These are phyloP conservation scores for Halyomorpha halys DNA, from an alignment of 1,140 invertebrate genomes.

Conservation along the genomic window DNA sequence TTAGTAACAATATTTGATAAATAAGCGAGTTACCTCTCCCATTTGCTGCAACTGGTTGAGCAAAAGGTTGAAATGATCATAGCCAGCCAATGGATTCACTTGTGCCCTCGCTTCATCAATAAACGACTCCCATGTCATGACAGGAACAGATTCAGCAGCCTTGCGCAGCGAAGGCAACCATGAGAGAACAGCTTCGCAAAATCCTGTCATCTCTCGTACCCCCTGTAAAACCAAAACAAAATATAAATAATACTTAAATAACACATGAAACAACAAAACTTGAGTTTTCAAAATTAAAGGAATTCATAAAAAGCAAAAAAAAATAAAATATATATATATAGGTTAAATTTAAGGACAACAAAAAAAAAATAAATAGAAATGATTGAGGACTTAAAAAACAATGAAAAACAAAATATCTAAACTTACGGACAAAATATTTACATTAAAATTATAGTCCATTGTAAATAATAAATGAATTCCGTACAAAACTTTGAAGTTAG, in stretches of 20 bases:
- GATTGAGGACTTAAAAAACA: background rate
- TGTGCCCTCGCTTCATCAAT: conserved; percentile 47
- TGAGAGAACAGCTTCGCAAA: conserved; percentile 48
- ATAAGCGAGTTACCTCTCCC: conserved; percentile 47
- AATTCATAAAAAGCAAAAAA: background rate
- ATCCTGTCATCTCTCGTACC: conserved; percentile 48
- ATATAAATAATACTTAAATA: background rate
- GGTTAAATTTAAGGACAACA: background rate
- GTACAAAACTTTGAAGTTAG: no score
- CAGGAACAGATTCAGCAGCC: conserved; percentile 47
- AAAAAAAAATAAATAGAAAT: background rate
- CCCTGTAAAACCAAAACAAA: conserved; percentile 34
- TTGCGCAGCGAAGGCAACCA: conserved; percentile 46
- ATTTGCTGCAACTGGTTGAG: conserved; percentile 57
- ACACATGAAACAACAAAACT: background rate
- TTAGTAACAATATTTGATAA: no score
- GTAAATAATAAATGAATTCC: no score
- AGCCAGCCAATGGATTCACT: conserved; percentile 57
- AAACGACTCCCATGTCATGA: conserved; percentile 56
- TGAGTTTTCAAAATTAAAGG: background rate
- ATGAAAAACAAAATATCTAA: background rate
- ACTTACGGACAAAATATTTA: no score
- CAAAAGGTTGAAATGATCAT: conserved; percentile 54
- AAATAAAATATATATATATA: background rate
- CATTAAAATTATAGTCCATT: no score